Evolutionary conservation across 2,797 vertebrate species (phyloP).

Genomic region (Enteromius unitaeniatus): DNA sequence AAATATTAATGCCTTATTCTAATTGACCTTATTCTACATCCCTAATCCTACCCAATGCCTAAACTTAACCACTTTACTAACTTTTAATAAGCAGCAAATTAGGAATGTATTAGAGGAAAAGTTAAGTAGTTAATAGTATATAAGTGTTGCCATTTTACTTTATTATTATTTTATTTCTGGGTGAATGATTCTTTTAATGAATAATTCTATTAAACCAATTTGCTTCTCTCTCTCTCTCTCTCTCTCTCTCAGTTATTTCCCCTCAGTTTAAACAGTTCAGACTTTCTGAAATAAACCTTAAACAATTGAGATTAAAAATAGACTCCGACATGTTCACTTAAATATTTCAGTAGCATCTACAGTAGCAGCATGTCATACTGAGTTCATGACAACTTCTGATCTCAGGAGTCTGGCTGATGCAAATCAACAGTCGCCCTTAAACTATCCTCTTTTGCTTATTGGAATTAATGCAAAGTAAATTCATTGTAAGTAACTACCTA

Average conservation of each 20-base stretch:
- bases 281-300: not conserved
- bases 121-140: no score
- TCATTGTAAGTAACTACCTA: not conserved
- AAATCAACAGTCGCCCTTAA: not conserved
- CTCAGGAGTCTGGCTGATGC: not conserved
- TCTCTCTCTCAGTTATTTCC: not conserved
- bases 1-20: no score
- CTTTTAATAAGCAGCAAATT: no score
- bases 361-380: not conserved
- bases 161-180: no score
- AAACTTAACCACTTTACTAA: no score
- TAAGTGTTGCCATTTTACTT: no score
- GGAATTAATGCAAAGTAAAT: not conserved
- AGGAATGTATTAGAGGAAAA: no score
- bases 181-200: not conserved
- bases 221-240: not conserved
- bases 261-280: not conserved
- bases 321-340: not conserved
- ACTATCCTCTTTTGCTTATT: not conserved
- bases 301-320: not conserved
- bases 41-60: no score
- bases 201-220: not conserved
- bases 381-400: not conserved
- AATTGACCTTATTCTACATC: no score
- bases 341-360: not conserved